Evolutionary conservation across 2,888 invertebrate species (phyloP).

Genomic region (Notodonta ziczac): DNA sequence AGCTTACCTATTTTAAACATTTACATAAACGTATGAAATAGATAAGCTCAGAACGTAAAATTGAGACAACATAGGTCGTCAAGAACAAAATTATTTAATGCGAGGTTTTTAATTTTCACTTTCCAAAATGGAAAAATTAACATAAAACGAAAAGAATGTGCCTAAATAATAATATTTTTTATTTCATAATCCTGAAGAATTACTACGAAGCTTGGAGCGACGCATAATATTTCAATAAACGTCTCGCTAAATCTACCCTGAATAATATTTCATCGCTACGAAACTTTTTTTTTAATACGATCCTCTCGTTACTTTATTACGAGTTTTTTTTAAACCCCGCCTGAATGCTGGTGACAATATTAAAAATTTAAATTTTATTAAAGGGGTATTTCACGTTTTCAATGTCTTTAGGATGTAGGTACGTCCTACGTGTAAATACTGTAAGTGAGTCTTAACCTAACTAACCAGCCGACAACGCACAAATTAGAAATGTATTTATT

Average conservation of each 20-base stretch:
- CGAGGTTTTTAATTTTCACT: too few relatives aligned
- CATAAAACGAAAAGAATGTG: not conserved
- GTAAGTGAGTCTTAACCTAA: too few relatives aligned
- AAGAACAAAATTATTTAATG: too few relatives aligned
- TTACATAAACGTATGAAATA: too few relatives aligned
- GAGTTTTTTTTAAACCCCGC: not conserved
- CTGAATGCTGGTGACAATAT: not conserved
- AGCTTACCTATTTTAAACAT: too few relatives aligned
- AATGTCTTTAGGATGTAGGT: too few relatives aligned
- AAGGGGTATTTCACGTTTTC: too few relatives aligned
- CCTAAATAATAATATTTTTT: not conserved
- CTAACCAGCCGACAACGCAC: too few relatives aligned
- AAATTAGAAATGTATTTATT: too few relatives aligned
- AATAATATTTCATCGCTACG: not conserved
- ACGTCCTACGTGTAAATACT: too few relatives aligned
- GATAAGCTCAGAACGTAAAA: too few relatives aligned
- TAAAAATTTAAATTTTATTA: not conserved
- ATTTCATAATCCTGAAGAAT: conserved; percentile 5
- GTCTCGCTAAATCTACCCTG: conserved; percentile 4
- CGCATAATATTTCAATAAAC: conserved; percentile 9
- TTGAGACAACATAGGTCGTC: too few relatives aligned
- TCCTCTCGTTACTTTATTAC: not conserved
- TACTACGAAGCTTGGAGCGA: conserved; percentile 1
- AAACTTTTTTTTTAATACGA: not conserved
- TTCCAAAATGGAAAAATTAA: not conserved